These are phyloP conservation scores for Alethe castanea DNA, from an alignment of 2,113 vertebrate species.

Conservation along the genomic window DNA sequence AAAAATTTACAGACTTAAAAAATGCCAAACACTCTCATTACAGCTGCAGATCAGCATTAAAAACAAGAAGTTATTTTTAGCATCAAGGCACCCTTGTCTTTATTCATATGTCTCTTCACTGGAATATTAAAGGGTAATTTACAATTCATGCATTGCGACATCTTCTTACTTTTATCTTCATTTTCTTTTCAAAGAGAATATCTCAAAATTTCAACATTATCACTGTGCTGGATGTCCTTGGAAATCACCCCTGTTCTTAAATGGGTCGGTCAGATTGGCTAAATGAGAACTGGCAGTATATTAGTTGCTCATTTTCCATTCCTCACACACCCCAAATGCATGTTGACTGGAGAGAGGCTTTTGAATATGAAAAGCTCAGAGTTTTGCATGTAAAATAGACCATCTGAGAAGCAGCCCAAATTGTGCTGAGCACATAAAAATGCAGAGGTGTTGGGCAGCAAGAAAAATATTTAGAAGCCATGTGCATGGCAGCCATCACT, in stretches of 20 bases:
- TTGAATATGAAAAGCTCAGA: neutral
- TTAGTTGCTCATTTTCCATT: neutral
- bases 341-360: neutral
- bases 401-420: neutral
- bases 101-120: neutral
- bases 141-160: constrained; percentile 1
- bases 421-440: neutral
- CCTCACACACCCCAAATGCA: neutral
- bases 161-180: constrained; percentile 11
- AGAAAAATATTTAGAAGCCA: neutral
- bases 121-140: constrained; percentile 37
- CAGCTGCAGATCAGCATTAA: constrained; percentile 3
- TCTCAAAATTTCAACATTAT: neutral
- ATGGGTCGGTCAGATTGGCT: neutral
- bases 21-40: neutral
- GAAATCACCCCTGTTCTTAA: neutral
- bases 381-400: neutral
- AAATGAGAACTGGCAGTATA: neutral
- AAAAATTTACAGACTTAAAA: neutral
- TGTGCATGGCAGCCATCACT: neutral
- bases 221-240: neutral
- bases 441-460: neutral
- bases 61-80: constrained; percentile 44
- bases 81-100: neutral
- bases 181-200: constrained; percentile 11